Base-by-base conservation (phyloP, 2,888 invertebrate species). In the Tipula confusa region DNA sequence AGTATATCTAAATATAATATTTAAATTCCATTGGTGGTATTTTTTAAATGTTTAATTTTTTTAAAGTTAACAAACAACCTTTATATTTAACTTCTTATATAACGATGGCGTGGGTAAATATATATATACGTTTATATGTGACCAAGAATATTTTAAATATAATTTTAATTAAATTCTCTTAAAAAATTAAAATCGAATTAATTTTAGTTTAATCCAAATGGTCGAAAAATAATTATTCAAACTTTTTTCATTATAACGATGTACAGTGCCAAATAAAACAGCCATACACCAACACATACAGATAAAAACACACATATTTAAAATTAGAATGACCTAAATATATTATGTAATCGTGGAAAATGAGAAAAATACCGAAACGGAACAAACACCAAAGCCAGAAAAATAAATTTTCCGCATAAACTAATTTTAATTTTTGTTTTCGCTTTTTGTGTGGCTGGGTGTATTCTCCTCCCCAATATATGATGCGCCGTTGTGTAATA, bases 341-440 rank as follows among this genome's bases (percentile, higher is more conserved):
- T 15, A 15, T 15, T 43, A 43, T 15, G 9, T 15, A 43, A 43
- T 24, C 18, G 24, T 24, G 64, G 64, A 64, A 64, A 64, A 64
- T 64, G 64, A 64, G 64, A 24, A 64, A 64, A 64, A 64, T 64
- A 64, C 64, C 64, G 24, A 64, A 64, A 64, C 64, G 24, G 64
- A 64, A 64, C 64, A 64, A 64, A 24, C 24, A 64, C 64, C 64
- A 24, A 18, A 64, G 64, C 64, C 64, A 64, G 64, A 64, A 29
- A 80, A 80, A 80, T 80, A 80, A 29, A 29, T 80, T 80, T 31
- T 80, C 80, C 80, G 80, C 80, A 80, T 80, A 80, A 80, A 80
- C 29, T 29, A 80, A 80, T 80, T 80, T 80, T 64, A 6, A 64
- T 64, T 64, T 64, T 64, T 18, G 18, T 64, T 18, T 64, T 64